A percentile compares a stretch with the other conserved stretches of the same genome.
phyloP scores from a whole-genome alignment of 1,140 invertebrate genomes.

The Trypoxylus dichotomus region DNA sequence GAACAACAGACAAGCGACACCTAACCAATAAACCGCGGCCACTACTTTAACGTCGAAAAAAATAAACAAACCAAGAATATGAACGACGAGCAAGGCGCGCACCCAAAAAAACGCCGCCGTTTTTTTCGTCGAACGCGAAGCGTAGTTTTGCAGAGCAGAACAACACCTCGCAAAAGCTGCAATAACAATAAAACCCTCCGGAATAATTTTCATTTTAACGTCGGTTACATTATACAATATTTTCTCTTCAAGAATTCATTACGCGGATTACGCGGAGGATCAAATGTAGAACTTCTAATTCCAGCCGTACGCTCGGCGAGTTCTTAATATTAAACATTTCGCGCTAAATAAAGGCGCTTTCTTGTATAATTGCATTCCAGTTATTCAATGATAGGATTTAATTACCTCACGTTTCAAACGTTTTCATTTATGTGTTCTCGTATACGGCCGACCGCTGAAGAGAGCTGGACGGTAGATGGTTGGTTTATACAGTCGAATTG shows the following conservation, averaged over 20 bases:
- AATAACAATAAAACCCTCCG: neutral
- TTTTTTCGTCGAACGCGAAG: neutral
- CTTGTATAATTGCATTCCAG: constrained; percentile 39
- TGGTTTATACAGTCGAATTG: neutral
- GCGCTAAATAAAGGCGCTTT: constrained; percentile 36
- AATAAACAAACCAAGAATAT: neutral
- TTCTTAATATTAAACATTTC: neutral
- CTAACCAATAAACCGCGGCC: neutral
- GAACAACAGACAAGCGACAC: neutral
- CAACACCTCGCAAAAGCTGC: neutral
- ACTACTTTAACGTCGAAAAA: neutral
- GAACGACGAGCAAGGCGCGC: neutral
- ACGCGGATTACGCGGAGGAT: constrained; percentile 25
- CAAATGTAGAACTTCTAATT: constrained; percentile 1
- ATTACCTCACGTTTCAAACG: constrained; percentile 31
- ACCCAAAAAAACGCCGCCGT: neutral
- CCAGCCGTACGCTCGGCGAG: neutral
- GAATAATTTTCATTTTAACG: constrained; percentile 15
- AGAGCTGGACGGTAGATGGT: neutral
- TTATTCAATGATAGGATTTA: constrained; percentile 46
- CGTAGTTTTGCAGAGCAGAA: neutral
- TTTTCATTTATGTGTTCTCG: neutral
- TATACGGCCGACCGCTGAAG: neutral
- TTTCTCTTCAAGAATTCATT: constrained; percentile 46
- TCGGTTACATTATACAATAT: constrained; percentile 28